A percentile compares a stretch with the other conserved stretches of the same genome.
Evolutionary conservation across 2,888 invertebrate genomes (phyloP).

Genomic region (Saturnia japonica): DNA sequence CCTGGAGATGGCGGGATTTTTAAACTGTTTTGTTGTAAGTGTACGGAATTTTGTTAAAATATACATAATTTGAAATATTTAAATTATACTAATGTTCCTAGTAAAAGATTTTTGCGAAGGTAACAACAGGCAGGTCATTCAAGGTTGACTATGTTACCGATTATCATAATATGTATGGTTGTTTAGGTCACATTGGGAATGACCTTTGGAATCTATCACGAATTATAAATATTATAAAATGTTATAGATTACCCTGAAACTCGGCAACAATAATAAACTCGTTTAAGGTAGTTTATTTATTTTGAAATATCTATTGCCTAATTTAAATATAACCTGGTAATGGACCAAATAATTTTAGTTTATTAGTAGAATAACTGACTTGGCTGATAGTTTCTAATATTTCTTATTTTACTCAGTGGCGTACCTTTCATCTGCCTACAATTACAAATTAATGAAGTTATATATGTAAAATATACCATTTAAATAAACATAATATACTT

Average conservation of each 20-base stretch:
- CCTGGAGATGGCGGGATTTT: slow-evolving; percentile 59
- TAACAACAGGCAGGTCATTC: slow-evolving; percentile 72
- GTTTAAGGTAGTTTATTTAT: neutral
- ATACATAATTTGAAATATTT: slow-evolving; percentile 20
- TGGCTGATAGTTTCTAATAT: neutral
- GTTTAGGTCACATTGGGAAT: slow-evolving; percentile 67
- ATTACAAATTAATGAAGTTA: neutral
- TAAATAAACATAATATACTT: too few relatives aligned
- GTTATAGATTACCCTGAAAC: neutral
- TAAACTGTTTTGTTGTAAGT: slow-evolving; percentile 52
- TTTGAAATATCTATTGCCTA: neutral
- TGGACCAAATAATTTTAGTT: too few relatives aligned
- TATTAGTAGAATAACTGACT: too few relatives aligned
- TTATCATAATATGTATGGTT: slow-evolving; percentile 66
- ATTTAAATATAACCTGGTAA: neutral
- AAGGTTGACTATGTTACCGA: slow-evolving; percentile 75
- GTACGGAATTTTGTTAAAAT: slow-evolving; percentile 12
- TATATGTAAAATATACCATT: neutral
- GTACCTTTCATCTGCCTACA: neutral
- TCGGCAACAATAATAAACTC: neutral
- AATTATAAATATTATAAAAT: slow-evolving; percentile 15
- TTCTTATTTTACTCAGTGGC: neutral
- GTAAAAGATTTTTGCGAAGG: slow-evolving; percentile 28
- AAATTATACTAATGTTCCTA: slow-evolving; percentile 19
- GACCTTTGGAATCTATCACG: slow-evolving; percentile 57